phyloP scores from a whole-genome alignment of 53 echinoderm and acorn worm genomes.

The Astropecten irregularis region DNA sequence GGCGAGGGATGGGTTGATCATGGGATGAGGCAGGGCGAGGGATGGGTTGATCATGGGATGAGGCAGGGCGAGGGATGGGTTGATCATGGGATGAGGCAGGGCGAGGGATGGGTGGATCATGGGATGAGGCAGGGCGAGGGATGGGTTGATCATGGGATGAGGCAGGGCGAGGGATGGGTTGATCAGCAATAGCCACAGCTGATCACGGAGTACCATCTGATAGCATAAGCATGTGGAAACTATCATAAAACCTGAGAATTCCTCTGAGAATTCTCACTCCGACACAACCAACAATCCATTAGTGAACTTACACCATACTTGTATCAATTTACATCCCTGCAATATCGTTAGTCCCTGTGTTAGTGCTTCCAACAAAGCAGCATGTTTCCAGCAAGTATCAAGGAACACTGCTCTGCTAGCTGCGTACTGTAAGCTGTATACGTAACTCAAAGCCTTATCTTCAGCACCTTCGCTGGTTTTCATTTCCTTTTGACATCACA shows the following conservation, averaged over 20 bases:
- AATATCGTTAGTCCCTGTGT: background rate
- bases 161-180: no score
- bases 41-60: no score
- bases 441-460: constrained; percentile 4
- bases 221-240: background rate
- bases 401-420: background rate
- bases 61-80: no score
- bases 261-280: background rate
- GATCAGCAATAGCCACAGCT: background rate
- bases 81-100: no score
- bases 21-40: no score
- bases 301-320: background rate
- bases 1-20: no score
- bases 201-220: background rate
- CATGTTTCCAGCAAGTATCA: background rate
- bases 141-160: no score
- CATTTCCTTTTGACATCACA: constrained; percentile 22
- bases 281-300: background rate
- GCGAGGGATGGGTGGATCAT: no score
- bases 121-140: no score
- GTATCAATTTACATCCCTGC: constrained; percentile 2
- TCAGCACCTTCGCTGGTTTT: background rate
- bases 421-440: background rate
- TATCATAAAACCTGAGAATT: background rate
- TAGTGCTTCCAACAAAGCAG: background rate